Base-by-base conservation (phyloP, 2,113 vertebrate species). In the Cettia cetti region DNA sequence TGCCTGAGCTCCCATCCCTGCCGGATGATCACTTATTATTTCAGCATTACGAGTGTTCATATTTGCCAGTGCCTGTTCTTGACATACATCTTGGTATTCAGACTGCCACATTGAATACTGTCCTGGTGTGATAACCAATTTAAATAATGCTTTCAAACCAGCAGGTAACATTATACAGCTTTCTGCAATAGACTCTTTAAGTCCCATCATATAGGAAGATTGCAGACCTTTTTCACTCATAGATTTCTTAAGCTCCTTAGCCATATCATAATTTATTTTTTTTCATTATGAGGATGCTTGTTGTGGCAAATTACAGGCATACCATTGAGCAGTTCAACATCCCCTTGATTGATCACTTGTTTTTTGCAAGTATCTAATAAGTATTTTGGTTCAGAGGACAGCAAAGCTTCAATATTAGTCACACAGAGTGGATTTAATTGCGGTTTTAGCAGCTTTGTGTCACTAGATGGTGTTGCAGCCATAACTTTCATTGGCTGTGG, bases 141-240 rank as follows among this genome's bases (percentile, higher is more conserved):
- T 30, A 60, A 70, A 50, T 52, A 20, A 35, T 35, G 8, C 12
- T 35, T 82, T 70, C 23, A 20, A 52, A 13, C 35, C 26, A 52
- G 13, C 31, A 24, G 26, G 20, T 15, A 71, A 30, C 15, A 52
- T 35, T 30, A 35, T 16, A 52, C 3, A 60, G 13, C 15, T 60
- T 70, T 70, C 31, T 52, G 31, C 45, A 19, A 20, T 4, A 60
- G 31, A 24, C 10, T 42, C 19, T 20, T 0, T 24, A 70, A 60
- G 19, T 60, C 31, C 13, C 37, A 30, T 52, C 0, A 0, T 52
- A 31, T 10, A 42, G 37, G 54, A 52, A 35, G 31, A 61, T 8
- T 42, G 31, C 15, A 52, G 31, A 19, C 16, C 13, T 52, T 44
- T 52, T 42, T 13, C 45, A 24, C 26, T 61, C 31, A 20, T 3